Base-by-base conservation (phyloP, 2,113 vertebrate species). In the Istiophorus platypterus region DNA sequence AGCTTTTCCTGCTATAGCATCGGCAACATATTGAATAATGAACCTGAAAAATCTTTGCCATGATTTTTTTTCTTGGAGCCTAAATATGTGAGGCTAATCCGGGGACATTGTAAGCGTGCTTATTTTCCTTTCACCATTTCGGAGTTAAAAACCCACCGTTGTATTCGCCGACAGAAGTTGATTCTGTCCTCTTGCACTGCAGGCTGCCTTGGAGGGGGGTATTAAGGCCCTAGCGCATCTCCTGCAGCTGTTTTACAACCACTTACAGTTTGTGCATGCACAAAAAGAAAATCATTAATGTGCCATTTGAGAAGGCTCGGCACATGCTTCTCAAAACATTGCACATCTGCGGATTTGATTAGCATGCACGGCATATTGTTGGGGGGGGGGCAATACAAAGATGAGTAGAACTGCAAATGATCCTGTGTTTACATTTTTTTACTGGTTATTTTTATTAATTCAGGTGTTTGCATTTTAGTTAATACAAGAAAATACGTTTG, bases 191-290 rank as follows among this genome's bases (percentile, higher is more conserved):
- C 51, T 73, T 67, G 13, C 11, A 9, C 26, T 47, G 7, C 45
- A 63, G 4, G 24, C 57, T 17, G 39, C 51, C 57, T 58, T 67
- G 7, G 49, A n/a, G n/a, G 37, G 34, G 41, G 62, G n/a, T 49
- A 20, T n/a, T 24, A 18, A 57, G 31, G 20, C 26, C 57, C 34
- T 63, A 54, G 2, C 34, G n/a, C 20, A 29, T 72, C 27, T 66
- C 13, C 20, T 68, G 67, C 61, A 61, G 72, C 45, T 63, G 72
- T 65, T 62, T 62, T 72, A 58, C 34, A 56, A 20, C 15, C 76
- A 34, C 41, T 8, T 51, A 29, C 41, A 72, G 54, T 34, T 45
- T 72, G 54, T 62, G 42, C 72, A 68, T 72, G 18, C 37, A 72
- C 9, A 31, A 66, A 52, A 34, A 72, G 6, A 31, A 66, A 52